These are phyloP conservation scores for Hydrolagus affinis DNA, from an alignment of 2,113 vertebrate species.

Conservation along the genomic window DNA sequence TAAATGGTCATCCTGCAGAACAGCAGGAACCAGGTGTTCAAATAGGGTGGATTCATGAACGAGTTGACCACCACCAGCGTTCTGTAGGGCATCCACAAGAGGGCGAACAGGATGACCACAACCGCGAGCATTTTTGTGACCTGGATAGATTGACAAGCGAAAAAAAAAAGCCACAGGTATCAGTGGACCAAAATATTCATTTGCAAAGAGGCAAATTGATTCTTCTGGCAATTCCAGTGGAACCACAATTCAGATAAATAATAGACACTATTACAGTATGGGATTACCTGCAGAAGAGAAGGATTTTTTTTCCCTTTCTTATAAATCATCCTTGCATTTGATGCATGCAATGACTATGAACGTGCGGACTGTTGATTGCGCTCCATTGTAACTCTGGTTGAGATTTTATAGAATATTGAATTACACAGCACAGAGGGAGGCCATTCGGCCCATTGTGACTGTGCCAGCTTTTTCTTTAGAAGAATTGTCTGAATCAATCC, in stretches of 20 bases:
- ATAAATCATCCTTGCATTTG: too few species aligned
- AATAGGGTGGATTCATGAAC: slow-evolving; percentile 66
- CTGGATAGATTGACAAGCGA: slow-evolving; percentile 42
- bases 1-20: slow-evolving; percentile 76
- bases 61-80: slow-evolving; percentile 75
- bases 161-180: slow-evolving; percentile 13
- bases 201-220: background rate
- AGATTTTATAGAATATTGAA: too few species aligned
- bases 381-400: too few species aligned
- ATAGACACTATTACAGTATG: background rate
- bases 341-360: too few species aligned
- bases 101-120: slow-evolving; percentile 66
- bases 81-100: slow-evolving; percentile 76
- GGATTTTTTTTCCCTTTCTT: background rate
- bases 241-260: background rate
- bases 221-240: background rate
- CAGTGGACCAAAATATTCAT: too few species aligned
- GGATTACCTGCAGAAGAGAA: background rate
- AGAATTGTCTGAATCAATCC: too few species aligned
- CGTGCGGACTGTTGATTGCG: too few species aligned
- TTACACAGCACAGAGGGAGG: too few species aligned
- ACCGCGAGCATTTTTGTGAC: slow-evolving; percentile 79
- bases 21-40: slow-evolving; percentile 70
- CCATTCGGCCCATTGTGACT: too few species aligned
- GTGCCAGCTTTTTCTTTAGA: too few species aligned